Base-by-base conservation (phyloP, 2,113 vertebrate species). In the Tiliqua scincoides region DNA sequence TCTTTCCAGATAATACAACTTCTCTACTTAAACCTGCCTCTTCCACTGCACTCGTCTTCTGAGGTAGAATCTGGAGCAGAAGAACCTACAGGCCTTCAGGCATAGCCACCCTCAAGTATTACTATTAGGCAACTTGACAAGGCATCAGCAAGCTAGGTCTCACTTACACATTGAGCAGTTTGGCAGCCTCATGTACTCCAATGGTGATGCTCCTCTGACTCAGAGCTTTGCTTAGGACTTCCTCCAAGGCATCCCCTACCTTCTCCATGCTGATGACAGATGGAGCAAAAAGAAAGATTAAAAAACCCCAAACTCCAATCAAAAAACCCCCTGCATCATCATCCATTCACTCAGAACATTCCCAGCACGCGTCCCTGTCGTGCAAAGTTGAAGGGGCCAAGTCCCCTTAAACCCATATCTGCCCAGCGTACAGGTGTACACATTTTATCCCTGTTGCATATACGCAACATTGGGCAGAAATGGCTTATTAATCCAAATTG, bases 101-200 rank as follows among this genome's bases (percentile, higher is more conserved):
- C 21, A 27, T 62, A 57, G 62, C 11, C 37, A 18, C 17, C 27
- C n/a, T n/a, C 43, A 21, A 43, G 20, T 25, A 54, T 30, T 65
- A 21, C 30, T 27, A 40, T 8, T 27, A 21, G 35, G 20, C 54
- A 59, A 85, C 15, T 23, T n/a, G 25, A 63, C 0, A 35, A 71
- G 59, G 59, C 25, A 32, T 17, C 30, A 63, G 27, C n/a, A 54
- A 23, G 54, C 8, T 48, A 17, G 7, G 6, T 61, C 54, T 77
- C 93, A 98, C 98, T 98, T 96, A 99, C 98, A 97, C 97, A 10
- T 99, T 99, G 27, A 99, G 98, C 54, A 98, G 97, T 91, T 98
- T 98, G 86, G 98, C 98, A 48, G 98, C 98, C 90, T 99, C 98
- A 82, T 99, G 99, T 70, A 99, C 98, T 23, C 98, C 98, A 17